Percentiles rank a stretch among this genome's conserved stretches.
Conservation (phyloP, 2,888 invertebrate genomes). For the Meta bourneti region DNA sequence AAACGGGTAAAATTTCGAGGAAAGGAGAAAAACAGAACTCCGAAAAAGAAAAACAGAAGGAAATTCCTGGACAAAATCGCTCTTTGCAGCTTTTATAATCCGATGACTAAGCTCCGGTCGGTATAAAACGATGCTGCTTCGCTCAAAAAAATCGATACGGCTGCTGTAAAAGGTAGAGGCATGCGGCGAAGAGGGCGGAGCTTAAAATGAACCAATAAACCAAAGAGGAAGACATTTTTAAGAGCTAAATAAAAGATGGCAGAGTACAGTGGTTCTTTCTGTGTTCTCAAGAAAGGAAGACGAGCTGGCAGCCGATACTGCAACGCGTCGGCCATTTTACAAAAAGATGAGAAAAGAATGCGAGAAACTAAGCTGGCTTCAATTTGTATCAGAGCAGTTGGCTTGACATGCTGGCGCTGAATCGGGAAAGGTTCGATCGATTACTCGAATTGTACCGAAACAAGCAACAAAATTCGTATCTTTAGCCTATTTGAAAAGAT, state of each 20-base stretch:
- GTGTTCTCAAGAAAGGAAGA: background rate
- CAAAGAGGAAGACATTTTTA: constrained; percentile 76
- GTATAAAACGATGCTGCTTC: constrained; percentile 70
- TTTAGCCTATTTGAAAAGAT: no score
- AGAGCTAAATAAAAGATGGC: constrained; percentile 76
- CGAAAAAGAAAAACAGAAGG: background rate
- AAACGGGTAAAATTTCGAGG: background rate
- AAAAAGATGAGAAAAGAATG: background rate
- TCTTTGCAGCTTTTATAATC: constrained; percentile 68
- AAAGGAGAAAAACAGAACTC: background rate
- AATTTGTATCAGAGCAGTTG: no score
- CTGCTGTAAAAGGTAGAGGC: constrained; percentile 71
- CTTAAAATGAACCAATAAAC: constrained; percentile 75
- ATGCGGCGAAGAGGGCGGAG: constrained; percentile 74
- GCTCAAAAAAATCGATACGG: constrained; percentile 72
- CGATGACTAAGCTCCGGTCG: constrained; percentile 56
- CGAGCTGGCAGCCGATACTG: background rate
- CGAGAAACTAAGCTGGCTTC: background rate
- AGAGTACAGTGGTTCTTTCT: constrained; percentile 43
- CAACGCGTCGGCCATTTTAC: background rate
- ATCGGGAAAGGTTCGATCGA: no score
- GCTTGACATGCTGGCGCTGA: no score
- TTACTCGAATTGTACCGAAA: no score
- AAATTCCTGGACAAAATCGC: background rate
- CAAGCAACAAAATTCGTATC: no score